Evolutionary conservation across 2,888 invertebrate species (phyloP), one percentile per base, ranked within the genome.

Genomic region (Caenorhabditis virilis): DNA sequence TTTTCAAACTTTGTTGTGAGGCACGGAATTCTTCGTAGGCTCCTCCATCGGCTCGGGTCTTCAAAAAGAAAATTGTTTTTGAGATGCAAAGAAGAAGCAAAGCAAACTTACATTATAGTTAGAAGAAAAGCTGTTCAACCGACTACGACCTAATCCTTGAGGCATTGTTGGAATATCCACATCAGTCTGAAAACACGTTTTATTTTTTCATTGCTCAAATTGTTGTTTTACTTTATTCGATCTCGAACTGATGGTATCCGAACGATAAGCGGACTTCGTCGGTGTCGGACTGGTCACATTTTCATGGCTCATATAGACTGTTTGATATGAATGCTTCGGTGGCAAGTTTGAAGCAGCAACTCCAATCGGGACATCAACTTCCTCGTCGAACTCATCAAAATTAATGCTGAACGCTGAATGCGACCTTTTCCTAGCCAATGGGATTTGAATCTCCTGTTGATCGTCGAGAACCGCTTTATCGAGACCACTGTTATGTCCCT

Each of bases 41-140:
- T 15, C 60, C 60, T 11, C 60, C 60, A 20, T 60, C 60, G 22
- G 50, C 33, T 13, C 45, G 33, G 15, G 42, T 25, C 59, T 59
- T 36, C 15, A 47, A 48, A 46, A 25, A n/a, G n/a, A n/a, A n/a
- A n/a, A n/a, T n/a, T n/a, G n/a, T n/a, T n/a, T n/a, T n/a, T n/a
- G 13, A 16, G 16, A 38, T 26, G 15, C 13, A 20, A 16, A 36
- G 18, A 3, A 26, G 0, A 13, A 27, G 15, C 16, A 18, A 9
- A 11, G 27, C n/a, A n/a, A 7, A 13, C 23, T 20, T 16, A 42
- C 42, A 42, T 42, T 42, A 23, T 42, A 23, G n/a, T 23, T 22
- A 9, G 42, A 42, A 7, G 42, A 42, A 9, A 22, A 15, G 25
- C 42, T 42, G n/a, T n/a, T n/a, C n/a, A n/a, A n/a, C n/a, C n/a